A percentile compares a stretch with the other conserved stretches of the same genome.
Evolutionary conservation across 2,113 vertebrate species (phyloP).

Genomic region (Dicentrarchus labrax): DNA sequence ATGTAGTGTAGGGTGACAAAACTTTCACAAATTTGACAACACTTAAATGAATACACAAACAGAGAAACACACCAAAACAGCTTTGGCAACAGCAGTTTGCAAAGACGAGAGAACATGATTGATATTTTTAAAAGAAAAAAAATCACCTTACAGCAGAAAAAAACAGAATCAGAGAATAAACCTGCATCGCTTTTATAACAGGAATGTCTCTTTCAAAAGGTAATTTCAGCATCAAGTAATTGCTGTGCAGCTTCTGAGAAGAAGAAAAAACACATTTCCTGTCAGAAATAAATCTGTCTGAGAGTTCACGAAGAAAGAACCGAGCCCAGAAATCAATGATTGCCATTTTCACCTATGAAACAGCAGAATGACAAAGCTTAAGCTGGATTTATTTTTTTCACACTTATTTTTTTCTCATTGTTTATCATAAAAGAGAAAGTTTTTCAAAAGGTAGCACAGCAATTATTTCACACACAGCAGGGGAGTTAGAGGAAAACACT

Average conservation of each 20-base stretch:
- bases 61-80: too few species aligned
- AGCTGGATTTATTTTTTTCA: not conserved
- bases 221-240: not conserved
- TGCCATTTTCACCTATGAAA: not conserved
- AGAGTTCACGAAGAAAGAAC: slow-evolving; percentile 3
- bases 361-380: not conserved
- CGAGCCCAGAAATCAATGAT: not conserved
- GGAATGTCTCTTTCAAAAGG: not conserved
- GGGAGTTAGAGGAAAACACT: not conserved
- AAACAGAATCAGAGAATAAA: too few species aligned
- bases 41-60: too few species aligned
- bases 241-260: not conserved
- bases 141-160: too few species aligned
- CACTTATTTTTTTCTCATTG: not conserved
- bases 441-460: slow-evolving; percentile 1
- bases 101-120: too few species aligned
- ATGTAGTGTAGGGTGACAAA: too few species aligned
- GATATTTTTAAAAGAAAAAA: too few species aligned
- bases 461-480: slow-evolving; percentile 2
- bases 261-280: not conserved
- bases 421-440: not conserved
- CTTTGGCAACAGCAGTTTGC: too few species aligned
- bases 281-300: not conserved
- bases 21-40: too few species aligned
- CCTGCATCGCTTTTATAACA: too few species aligned